phyloP scores from a whole-genome alignment of 1,140 invertebrate genomes.

The Brachionus manjavacas region DNA sequence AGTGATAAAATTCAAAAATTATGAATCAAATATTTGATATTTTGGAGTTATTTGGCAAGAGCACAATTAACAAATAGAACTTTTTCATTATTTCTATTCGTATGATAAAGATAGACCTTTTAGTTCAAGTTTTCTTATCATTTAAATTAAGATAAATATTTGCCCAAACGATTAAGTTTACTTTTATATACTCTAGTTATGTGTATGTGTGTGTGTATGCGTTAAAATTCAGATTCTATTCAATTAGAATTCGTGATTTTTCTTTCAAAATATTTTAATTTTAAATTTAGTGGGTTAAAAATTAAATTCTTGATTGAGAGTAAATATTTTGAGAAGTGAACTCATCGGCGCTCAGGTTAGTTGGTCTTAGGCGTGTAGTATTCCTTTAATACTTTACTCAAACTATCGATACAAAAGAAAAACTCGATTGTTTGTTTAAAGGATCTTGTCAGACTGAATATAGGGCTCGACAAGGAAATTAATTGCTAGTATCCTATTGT shows the following conservation, averaged over 20 bases:
- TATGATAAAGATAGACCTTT: slow-evolving; percentile 17
- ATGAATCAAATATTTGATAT: slow-evolving; percentile 19
- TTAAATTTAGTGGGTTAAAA: slow-evolving; percentile 25
- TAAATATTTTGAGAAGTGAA: slow-evolving; percentile 20
- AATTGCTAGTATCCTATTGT: not conserved
- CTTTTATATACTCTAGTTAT: not conserved
- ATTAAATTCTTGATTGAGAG: slow-evolving; percentile 12
- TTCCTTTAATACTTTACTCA: not conserved
- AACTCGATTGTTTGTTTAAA: slow-evolving; percentile 6
- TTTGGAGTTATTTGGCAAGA: not conserved
- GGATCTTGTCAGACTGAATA: not conserved
- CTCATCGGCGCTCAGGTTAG: not conserved
- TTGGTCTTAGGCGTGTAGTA: slow-evolving; percentile 9
- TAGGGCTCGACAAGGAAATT: not conserved
- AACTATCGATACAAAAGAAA: slow-evolving; percentile 5
- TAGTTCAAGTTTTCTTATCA: slow-evolving; percentile 13
- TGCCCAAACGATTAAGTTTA: not conserved
- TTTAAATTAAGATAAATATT: slow-evolving; percentile 29
- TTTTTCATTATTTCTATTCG: not conserved
- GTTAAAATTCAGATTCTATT: not conserved
- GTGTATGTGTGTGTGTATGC: not conserved
- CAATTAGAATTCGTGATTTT: slow-evolving; percentile 23
- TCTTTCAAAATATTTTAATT: not conserved
- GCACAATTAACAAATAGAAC: slow-evolving; percentile 2
- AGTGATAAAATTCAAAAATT: slow-evolving; percentile 11